Evolutionary conservation across 23 tunicate species (phyloP).

Genomic region (Trididemnum miniatum): DNA sequence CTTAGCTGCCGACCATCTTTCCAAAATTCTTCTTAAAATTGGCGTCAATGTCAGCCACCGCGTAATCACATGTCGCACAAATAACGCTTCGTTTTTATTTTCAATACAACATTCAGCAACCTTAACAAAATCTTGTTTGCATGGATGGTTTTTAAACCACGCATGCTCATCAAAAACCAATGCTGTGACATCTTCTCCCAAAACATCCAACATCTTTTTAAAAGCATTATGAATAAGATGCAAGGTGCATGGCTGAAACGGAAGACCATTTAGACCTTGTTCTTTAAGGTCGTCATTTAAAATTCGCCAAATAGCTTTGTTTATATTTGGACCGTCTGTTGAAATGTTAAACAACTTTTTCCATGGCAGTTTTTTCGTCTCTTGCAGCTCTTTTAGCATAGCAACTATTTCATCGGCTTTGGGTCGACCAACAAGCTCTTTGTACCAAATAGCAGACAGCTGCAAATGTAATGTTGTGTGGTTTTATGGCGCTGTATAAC

Average conservation of each 20-base stretch:
- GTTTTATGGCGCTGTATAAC: no score
- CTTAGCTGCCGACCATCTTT: slow-evolving; percentile 9
- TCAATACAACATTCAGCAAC: neutral
- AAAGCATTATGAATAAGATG: slow-evolving; percentile 6
- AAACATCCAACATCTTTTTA: slow-evolving; percentile 1
- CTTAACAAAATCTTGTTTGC: neutral
- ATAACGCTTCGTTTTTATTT: neutral
- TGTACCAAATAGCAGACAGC: no score
- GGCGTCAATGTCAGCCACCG: slow-evolving; percentile 11
- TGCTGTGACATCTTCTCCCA: slow-evolving; percentile 10
- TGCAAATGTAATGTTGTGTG: no score
- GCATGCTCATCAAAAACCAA: neutral
- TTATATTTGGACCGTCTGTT: slow-evolving; percentile 5
- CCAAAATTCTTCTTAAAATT: slow-evolving; percentile 9
- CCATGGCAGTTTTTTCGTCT: slow-evolving; percentile 3
- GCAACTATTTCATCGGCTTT: slow-evolving; percentile 1
- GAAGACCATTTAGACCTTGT: slow-evolving; percentile 15
- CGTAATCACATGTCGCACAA: slow-evolving; percentile 3
- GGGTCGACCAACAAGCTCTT: neutral
- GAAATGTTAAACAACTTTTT: slow-evolving; percentile 14
- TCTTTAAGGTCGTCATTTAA: slow-evolving; percentile 12
- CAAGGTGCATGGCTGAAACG: slow-evolving; percentile 3
- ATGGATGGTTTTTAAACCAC: slow-evolving; percentile 10
- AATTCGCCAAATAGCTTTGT: slow-evolving; percentile 14
- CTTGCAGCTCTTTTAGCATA: slow-evolving; percentile 10